Evolutionary conservation across 2,113 vertebrate species (phyloP), one percentile per base, ranked within the genome.

Genomic region (Ciconia stormi): DNA sequence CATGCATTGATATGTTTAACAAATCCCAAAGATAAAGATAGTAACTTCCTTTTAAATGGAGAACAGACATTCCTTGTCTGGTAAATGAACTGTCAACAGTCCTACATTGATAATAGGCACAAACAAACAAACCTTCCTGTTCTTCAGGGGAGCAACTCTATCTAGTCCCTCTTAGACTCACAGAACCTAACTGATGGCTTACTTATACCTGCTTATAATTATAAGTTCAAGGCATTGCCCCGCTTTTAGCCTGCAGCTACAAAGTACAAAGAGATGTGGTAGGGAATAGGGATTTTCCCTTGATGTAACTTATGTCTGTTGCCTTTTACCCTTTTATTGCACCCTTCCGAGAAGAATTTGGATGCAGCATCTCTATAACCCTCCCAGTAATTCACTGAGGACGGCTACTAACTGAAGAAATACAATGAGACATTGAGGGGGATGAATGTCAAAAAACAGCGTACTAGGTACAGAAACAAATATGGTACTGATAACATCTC

Each of bases 1-100:
- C 0, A 0, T 47, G 44, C 21, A 30, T 6, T 8, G 20, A 13
- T 34, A 38, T 1, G 1, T 22, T 79, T 77, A 72, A 82, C 27
- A 82, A 67, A 69, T 46, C 27, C 4, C 16, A 61, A 47, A 62
- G 8, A 8, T 77, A 87, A 91, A 76, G 30, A 44, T 2, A 69
- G 5, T 7, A 49, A 78, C 40, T 71, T 82, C 8, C 49, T 82
- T 90, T 91, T 47, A 62, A 82, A 58, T 30, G 23, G 52, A 34
- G 27, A 83, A 61, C 5, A 73, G 49, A 13, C 29, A 32, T 50
- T 90, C 46, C 42, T 70, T 16, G 5, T 49, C 55, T 53, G 25
- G 19, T 42, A 76, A 92, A 55, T 0, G 1, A 78, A 26, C 8
- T 53, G 11, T 29, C 61, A 76, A 11, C 12, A 82, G 50, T 47